These are phyloP conservation scores for Mythimna loreyi DNA, from an alignment of 2,888 invertebrate genomes.

Conservation along the genomic window DNA sequence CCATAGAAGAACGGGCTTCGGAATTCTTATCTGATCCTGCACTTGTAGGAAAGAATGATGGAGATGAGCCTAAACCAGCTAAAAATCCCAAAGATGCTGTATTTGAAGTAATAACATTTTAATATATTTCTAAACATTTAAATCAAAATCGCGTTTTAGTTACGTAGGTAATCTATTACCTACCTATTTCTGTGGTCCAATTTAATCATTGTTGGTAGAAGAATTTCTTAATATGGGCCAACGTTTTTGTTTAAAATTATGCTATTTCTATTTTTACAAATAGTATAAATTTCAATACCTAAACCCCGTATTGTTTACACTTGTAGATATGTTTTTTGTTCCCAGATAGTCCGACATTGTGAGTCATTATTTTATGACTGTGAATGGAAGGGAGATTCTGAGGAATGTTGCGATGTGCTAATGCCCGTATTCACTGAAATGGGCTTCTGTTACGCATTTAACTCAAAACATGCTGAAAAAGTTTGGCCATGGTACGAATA, in stretches of 20 bases:
- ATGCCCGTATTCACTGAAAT: conserved; percentile 94
- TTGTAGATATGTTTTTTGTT: conserved; percentile 14
- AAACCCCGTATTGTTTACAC: not conserved
- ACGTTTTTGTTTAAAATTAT: not conserved
- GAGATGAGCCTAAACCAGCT: conserved; percentile 67
- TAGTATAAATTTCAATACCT: conserved; percentile 4
- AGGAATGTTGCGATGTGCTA: conserved; percentile 92
- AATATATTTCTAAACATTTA: not conserved
- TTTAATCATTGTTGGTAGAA: not conserved
- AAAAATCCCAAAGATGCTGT: conserved; percentile 81
- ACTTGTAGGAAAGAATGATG: conserved; percentile 69
- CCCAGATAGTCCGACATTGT: conserved; percentile 91
- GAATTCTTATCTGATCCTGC: conserved; percentile 74
- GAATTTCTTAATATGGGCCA: not conserved
- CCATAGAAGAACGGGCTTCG: conserved; percentile 75
- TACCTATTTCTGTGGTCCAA: not conserved
- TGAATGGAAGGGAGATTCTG: conserved; percentile 92
- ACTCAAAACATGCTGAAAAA: conserved; percentile 91
- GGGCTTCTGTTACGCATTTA: conserved; percentile 94
- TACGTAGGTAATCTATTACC: not conserved
- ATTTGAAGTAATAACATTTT: conserved; percentile 73
- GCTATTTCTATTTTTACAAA: not conserved
- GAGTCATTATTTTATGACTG: conserved; percentile 92
- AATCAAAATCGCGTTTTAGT: not conserved
- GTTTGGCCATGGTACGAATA: conserved; percentile 88